Base-by-base conservation (phyloP, 2,888 invertebrate genomes). In the Amblyjoppa proteus region DNA sequence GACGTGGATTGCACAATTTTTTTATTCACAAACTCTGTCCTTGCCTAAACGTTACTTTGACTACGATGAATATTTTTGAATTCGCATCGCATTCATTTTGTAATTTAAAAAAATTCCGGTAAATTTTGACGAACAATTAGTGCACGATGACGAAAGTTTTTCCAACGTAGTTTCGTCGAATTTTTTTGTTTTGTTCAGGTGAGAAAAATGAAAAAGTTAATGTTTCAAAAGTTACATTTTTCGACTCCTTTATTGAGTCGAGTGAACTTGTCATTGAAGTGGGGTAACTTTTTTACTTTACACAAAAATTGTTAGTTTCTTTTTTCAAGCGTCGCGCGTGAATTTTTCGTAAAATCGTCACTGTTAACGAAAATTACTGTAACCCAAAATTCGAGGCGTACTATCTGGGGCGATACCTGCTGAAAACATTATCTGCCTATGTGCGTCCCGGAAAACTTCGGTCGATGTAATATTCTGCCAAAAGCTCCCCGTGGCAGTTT, bases 401-500 rank as follows among this genome's bases (percentile, higher is more conserved):
- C 25, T 58, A 28, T 58, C 58, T 11, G 9, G 28, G 28, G n/a
- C 64, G 31, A 1, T 64, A 64, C 31, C 64, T n/a, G 31, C 34
- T 64, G 34, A 5, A n/a, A 64, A 34, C 28, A 31, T 34, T 31
- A 31, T 31, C 31, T 6, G 64, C n/a, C 20, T 11, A 1, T 41
- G 3, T 38, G 31, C 7, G 16, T 38, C 31, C 31, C 11, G 16
- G 31, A 64, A 34, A 64, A 64, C 31, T 64, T 34, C 38, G 7
- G 3, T 28, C 58, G 13, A 20, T 58, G 25, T 58, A 28, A 25
- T 58, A 58, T 41, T 41, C 41, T 41, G n/a, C 68, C 68, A 4
- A 38, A 68, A 38, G 16, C 56, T 56, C 25, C 41, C 68, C 68
- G 25, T 41, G 20, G 41, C 38, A 41, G 38, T 68, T 68, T 68